Evolutionary conservation across 1,140 invertebrate genomes (phyloP).

Genomic region (Drosophila paulistorum): DNA sequence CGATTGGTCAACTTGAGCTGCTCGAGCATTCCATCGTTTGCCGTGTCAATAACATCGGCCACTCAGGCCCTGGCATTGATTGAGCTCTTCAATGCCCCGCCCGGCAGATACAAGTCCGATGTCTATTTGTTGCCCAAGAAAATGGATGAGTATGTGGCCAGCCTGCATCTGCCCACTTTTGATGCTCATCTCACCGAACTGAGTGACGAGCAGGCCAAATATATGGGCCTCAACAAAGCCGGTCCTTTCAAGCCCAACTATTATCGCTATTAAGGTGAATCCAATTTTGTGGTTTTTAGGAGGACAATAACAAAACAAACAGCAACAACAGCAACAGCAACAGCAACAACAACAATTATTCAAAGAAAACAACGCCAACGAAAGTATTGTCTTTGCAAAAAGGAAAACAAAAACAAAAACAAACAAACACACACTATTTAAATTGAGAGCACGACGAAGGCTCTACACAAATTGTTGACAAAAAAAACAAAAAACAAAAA

Average conservation of each 20-base stretch:
- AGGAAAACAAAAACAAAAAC: constrained; percentile 56
- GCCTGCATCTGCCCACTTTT: constrained; percentile 96
- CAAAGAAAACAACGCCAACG: constrained; percentile 69
- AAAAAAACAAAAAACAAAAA: no score
- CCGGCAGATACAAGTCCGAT: constrained; percentile 97
- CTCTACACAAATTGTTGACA: constrained; percentile 6
- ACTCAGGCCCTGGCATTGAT: constrained; percentile 98
- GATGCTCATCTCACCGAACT: constrained; percentile 98
- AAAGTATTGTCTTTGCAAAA: constrained; percentile 79
- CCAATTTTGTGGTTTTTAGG: constrained; percentile 19
- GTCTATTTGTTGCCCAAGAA: constrained; percentile 99
- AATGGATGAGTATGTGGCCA: constrained; percentile 98
- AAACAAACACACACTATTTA: constrained; percentile 44
- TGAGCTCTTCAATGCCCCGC: constrained; percentile 97
- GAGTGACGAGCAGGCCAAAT: constrained; percentile 98
- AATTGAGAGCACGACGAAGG: constrained; percentile 9
- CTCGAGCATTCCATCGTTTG: constrained; percentile 98
- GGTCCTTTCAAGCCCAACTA: constrained; percentile 99
- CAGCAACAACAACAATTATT: constrained; percentile 27
- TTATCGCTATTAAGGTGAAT: constrained; percentile 89
- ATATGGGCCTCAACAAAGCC: constrained; percentile 98
- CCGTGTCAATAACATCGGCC: constrained; percentile 97
- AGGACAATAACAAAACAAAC: constrained; percentile 50
- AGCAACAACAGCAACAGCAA: constrained; percentile 26
- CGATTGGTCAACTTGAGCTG: constrained; percentile 97